Base-by-base conservation (phyloP, 2,113 vertebrate genomes). In the Bostrychus sinensis region DNA sequence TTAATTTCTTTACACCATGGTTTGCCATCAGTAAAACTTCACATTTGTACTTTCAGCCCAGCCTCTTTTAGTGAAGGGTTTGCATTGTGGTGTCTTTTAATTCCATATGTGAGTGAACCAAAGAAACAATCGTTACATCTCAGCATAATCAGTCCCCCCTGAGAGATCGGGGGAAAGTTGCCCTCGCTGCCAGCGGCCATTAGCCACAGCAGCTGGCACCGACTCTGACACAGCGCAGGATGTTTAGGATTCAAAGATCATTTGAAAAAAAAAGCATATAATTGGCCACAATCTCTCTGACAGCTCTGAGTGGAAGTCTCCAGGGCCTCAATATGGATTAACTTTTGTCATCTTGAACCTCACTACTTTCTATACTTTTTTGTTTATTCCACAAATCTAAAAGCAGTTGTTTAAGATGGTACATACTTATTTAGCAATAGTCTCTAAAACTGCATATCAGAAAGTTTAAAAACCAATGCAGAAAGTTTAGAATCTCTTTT, bases 221-320 rank as follows among this genome's bases (percentile, higher is more conserved):
- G 62, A 26, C 58, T 66, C 69, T 68, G 73, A 80, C 76, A 84
- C 68, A 76, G 62, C 59, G 55, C n/a, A 59, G 64, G 45, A 68
- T 71, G 55, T 69, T 76, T 63, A 60, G 63, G 70, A 69, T 54
- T 53, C 66, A 14, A 58, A 60, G 68, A 82, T 77, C 39, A 88
- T 87, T 86, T 83, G n/a, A n/a, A n/a, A 72, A 62, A 75, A 84
- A 74, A 77, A 69, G 62, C 50, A 66, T 66, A 62, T 87, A 89
- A 89, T 86, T 88, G 81, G 75, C 74, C 59, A 37, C 45, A 6
- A 79, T 77, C 53, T 56, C 58, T 74, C 81, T 22, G 81, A 76
- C 61, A 63, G 76, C 76, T 78, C 66, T 58, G 69, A 78, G 41
- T 12, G 36, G 63, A 68, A 11, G 32, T 75, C 82, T 72, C 64